These are phyloP conservation scores for Yponomeuta plumbellus DNA, from an alignment of 2,888 invertebrate genomes.

Conservation along the genomic window DNA sequence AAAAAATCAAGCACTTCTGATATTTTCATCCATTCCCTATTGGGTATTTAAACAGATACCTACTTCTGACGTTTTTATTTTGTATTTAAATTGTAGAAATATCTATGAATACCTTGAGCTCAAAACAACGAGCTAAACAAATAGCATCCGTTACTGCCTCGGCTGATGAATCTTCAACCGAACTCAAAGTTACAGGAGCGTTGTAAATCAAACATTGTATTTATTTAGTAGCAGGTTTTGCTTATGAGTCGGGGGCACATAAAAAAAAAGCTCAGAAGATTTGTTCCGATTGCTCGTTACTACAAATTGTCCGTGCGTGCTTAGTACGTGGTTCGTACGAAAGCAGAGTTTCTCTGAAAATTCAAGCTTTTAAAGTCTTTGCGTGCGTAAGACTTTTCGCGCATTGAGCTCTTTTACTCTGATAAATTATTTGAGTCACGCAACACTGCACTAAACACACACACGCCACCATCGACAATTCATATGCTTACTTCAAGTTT, in stretches of 20 bases:
- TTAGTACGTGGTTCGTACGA: background rate
- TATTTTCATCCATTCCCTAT: too few species aligned
- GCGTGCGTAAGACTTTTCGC: background rate
- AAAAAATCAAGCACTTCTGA: too few species aligned
- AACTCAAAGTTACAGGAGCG: background rate
- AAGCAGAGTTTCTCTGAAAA: too few species aligned
- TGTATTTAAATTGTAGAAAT: background rate
- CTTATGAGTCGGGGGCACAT: background rate
- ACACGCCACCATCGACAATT: too few species aligned
- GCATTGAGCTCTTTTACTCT: background rate
- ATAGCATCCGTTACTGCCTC: constrained; percentile 1
- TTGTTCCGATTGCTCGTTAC: too few species aligned
- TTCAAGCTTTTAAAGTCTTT: constrained; percentile 10
- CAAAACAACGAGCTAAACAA: background rate
- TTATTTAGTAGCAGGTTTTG: background rate
- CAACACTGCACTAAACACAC: too few species aligned
- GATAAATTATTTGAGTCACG: background rate
- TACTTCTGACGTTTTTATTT: background rate
- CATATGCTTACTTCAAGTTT: too few species aligned
- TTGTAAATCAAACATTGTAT: background rate
- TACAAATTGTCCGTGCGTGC: too few species aligned
- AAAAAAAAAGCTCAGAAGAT: background rate
- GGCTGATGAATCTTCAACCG: background rate
- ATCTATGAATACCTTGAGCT: background rate
- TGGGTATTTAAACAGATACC: background rate